Percentiles rank a stretch among this genome's conserved stretches.
Evolutionary conservation across 1,140 invertebrate species (phyloP).

Genomic region (Atta texana): DNA sequence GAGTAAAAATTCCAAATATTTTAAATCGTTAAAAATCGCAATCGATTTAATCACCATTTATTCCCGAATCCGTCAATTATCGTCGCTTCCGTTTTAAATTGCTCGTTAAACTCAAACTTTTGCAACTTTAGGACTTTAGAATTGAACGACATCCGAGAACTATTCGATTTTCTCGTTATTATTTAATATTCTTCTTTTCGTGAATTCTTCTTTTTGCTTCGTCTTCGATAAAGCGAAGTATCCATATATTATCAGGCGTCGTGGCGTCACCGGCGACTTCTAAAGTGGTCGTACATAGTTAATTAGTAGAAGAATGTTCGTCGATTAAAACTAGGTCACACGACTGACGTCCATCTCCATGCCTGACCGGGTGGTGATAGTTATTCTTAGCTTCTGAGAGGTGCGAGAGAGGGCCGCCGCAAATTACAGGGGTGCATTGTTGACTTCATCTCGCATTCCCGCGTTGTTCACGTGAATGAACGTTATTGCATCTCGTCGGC

Average conservation of each 20-base stretch:
- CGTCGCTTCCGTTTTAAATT: conserved; percentile 16
- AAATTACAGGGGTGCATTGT: conserved; percentile 49
- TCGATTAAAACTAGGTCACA: conserved; percentile 77
- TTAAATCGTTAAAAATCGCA: background rate
- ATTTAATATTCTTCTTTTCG: conserved; percentile 40
- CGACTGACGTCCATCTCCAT: conserved; percentile 70
- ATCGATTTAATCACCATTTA: background rate
- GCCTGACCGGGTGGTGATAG: conserved; percentile 71
- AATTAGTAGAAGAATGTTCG: conserved; percentile 75
- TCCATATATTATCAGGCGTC: conserved; percentile 51
- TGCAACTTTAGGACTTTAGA: background rate
- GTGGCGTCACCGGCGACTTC: conserved; percentile 36
- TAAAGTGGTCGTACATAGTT: conserved; percentile 67
- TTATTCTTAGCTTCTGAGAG: conserved; percentile 71
- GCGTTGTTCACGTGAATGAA: conserved; percentile 59
- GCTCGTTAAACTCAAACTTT: conserved; percentile 6
- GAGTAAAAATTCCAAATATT: background rate
- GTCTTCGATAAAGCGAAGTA: conserved; percentile 27
- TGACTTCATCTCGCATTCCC: conserved; percentile 41
- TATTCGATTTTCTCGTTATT: conserved; percentile 42
- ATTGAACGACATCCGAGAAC: conserved; percentile 16
- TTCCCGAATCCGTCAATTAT: background rate
- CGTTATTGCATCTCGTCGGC: conserved; percentile 42
- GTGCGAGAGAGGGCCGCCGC: conserved; percentile 26
- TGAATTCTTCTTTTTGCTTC: conserved; percentile 14